Conservation (phyloP, 2,113 vertebrate genomes). For the Epinephelus moara region DNA sequence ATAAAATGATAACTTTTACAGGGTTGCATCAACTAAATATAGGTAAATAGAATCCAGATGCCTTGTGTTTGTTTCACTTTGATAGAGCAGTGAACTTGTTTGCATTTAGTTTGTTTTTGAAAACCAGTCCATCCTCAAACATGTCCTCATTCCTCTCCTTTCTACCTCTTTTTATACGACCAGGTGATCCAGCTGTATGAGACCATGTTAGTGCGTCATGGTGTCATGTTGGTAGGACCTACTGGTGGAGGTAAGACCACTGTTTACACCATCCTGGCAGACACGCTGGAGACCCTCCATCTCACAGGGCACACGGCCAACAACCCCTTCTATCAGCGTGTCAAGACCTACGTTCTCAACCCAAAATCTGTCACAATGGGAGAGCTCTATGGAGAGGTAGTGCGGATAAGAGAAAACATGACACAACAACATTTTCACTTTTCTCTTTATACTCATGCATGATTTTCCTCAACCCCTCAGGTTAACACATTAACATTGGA, state of each 20-base stretch:
- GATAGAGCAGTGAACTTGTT: neutral
- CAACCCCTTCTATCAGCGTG: slow-evolving; percentile 86
- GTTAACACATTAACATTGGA: slow-evolving; percentile 88
- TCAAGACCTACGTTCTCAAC: slow-evolving; percentile 89
- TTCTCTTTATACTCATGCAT: neutral
- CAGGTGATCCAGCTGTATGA: slow-evolving; percentile 91
- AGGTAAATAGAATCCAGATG: neutral
- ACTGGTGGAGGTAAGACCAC: slow-evolving; percentile 91
- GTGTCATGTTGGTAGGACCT: slow-evolving; percentile 92
- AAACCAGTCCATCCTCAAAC: neutral
- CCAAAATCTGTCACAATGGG: slow-evolving; percentile 94
- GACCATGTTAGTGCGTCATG: slow-evolving; percentile 92
- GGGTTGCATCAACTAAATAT: too few relatives aligned
- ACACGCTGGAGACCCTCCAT: slow-evolving; percentile 84
- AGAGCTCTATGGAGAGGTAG: slow-evolving; percentile 90
- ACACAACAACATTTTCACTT: neutral
- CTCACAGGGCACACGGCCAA: slow-evolving; percentile 68
- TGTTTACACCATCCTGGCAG: slow-evolving; percentile 86
- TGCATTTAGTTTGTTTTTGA: neutral
- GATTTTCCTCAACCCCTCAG: slow-evolving; percentile 24
- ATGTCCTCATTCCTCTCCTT: neutral
- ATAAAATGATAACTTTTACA: too few relatives aligned
- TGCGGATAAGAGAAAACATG: neutral
- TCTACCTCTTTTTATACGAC: neutral
- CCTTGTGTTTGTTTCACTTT: slow-evolving; percentile 3